Base-by-base conservation (phyloP, 2,797 vertebrate species). In the Brotogeris chrysoptera region DNA sequence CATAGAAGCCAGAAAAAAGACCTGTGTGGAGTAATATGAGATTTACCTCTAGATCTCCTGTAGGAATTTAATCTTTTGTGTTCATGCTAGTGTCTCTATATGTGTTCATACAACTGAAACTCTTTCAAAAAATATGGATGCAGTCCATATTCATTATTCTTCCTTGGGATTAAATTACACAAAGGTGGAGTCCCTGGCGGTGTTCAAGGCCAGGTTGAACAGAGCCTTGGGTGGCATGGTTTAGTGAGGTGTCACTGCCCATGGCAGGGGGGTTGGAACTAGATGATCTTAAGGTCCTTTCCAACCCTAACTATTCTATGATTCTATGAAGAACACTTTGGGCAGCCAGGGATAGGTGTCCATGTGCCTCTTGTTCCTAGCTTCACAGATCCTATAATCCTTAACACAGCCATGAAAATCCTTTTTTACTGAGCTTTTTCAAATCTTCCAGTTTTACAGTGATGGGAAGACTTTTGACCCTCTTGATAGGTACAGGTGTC, bases 31-130 rank as follows among this genome's bases (percentile, higher is more conserved):
- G 11, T 36, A 86, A 63, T 53, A 13, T 64, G 47, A 80, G 74
- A 49, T 44, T 44, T 73, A 38, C 9, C 4, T 85, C 34, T 70
- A 18, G 10, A 12, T 85, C 77, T 95, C 47, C 10, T 57, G 12
- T 30, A 63, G 60, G 8, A 94, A 50, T 21, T 59, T 20, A 2
- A 34, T 85, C 1, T 41, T n/a, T 55, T 52, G 39, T 50, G 30
- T 53, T 73, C 3, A 11, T 66, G n/a, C 18, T 0, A 1, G 1
- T 88, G 12, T 57, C 6, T 64, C 20, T 10, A 9, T 60, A 13
- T 24, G 38, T 28, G 38, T 10, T 74, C 16, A 23, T 1, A 2
- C 21, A 32, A 34, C 53, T 81, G 30, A 16, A 1, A 38, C 10
- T 79, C 11, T 66, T 74, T 43, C 16, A 27, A 20, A 50, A 55